Percentiles rank a stretch among this genome's conserved stretches.
phyloP scores from a whole-genome alignment of 1,140 invertebrate species.

The Sogatella furcifera region DNA sequence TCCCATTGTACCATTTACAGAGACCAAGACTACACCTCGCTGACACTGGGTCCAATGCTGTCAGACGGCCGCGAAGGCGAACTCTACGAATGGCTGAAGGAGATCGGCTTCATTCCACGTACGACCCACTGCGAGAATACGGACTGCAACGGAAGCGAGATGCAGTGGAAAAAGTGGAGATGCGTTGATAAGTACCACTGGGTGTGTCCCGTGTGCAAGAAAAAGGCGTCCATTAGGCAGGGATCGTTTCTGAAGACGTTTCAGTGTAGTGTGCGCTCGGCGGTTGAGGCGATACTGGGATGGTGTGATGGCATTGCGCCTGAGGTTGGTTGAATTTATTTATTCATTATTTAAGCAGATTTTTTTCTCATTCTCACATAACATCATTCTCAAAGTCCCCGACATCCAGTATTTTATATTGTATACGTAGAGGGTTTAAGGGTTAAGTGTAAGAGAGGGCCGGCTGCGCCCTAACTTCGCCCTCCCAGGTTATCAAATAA shows the following conservation, averaged over 20 bases:
- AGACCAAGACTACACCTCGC: constrained; percentile 22
- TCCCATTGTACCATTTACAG: constrained; percentile 5
- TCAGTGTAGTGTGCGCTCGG: constrained; percentile 27
- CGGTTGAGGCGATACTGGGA: constrained; percentile 23
- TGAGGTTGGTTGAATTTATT: constrained; percentile 5
- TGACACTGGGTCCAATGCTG: constrained; percentile 27
- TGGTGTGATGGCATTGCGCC: constrained; percentile 21
- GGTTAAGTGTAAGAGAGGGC: too few relatives aligned
- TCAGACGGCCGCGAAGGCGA: constrained; percentile 26
- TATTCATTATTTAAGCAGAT: too few relatives aligned
- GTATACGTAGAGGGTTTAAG: too few relatives aligned
- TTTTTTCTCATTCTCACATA: neutral
- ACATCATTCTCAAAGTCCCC: too few relatives aligned
- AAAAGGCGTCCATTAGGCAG: constrained; percentile 25
- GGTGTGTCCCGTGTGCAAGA: constrained; percentile 27
- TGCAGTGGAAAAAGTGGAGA: constrained; percentile 27
- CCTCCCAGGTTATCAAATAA: too few relatives aligned
- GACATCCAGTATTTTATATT: too few relatives aligned
- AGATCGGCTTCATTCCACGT: constrained; percentile 23
- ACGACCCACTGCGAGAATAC: constrained; percentile 24
- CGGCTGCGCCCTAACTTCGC: too few relatives aligned
- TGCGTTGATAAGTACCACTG: constrained; percentile 29
- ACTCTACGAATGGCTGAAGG: constrained; percentile 29
- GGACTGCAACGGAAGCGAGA: constrained; percentile 25
- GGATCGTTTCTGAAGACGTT: constrained; percentile 26